Conservation (phyloP, 2,888 invertebrate genomes). For the Augochlorella aurata region DNA sequence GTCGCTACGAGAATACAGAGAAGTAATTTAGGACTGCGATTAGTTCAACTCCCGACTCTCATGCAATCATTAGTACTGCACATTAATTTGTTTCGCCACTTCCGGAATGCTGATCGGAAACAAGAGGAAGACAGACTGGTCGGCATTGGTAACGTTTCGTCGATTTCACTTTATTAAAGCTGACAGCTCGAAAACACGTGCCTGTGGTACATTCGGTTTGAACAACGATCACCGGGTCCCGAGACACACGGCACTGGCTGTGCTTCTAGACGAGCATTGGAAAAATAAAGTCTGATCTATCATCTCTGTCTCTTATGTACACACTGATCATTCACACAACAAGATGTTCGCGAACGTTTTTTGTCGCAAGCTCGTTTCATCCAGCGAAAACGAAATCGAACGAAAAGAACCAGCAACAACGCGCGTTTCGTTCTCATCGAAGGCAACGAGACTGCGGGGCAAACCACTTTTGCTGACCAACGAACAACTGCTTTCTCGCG, state of each 20-base stretch:
- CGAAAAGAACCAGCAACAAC: not conserved
- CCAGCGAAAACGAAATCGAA: not conserved
- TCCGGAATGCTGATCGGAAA: not conserved
- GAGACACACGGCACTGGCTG: not conserved
- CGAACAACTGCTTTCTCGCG: not conserved
- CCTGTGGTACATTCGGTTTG: slow-evolving; percentile 2
- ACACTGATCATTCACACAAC: not conserved
- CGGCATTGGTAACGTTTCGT: not conserved
- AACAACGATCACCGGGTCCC: not conserved
- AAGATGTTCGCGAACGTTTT: not conserved
- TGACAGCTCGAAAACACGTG: not conserved
- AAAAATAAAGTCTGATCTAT: slow-evolving; percentile 20
- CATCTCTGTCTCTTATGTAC: not conserved
- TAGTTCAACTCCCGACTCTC: slow-evolving; percentile 29
- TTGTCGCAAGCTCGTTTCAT: not conserved
- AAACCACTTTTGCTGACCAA: not conserved
- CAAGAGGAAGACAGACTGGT: slow-evolving; percentile 6
- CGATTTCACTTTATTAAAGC: slow-evolving; percentile 36
- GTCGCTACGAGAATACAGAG: not conserved
- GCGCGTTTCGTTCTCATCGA: not conserved
- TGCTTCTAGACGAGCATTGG: not conserved
- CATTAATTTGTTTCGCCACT: not conserved
- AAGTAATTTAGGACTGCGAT: slow-evolving; percentile 11
- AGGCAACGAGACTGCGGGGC: not conserved
- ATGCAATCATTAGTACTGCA: slow-evolving; percentile 32